Conservation (phyloP, 1,140 invertebrate genomes). For the Formica selysi region DNA sequence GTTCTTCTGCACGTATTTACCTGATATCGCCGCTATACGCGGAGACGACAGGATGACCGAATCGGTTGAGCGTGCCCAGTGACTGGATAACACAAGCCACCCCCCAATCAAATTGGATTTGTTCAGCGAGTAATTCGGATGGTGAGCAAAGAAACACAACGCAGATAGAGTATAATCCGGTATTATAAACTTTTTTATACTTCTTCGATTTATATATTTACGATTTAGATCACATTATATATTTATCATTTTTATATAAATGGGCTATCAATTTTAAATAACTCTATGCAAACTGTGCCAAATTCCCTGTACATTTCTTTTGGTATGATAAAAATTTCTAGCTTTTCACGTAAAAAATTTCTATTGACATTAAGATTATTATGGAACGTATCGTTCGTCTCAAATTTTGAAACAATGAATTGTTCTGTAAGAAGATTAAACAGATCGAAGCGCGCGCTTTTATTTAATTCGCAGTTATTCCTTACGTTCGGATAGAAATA, state of each 20-base stretch:
- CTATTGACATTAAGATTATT: background rate
- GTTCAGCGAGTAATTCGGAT: conserved; percentile 49
- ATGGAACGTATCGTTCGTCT: background rate
- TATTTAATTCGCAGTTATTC: conserved; percentile 22
- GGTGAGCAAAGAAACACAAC: conserved; percentile 33
- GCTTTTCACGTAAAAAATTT: background rate
- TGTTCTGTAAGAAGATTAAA: background rate
- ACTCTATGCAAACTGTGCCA: background rate
- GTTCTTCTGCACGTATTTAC: conserved; percentile 61
- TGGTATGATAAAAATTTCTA: background rate
- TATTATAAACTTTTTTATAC: background rate
- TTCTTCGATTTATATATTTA: conserved; percentile 11
- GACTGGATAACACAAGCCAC: conserved; percentile 44
- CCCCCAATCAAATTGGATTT: conserved; percentile 56
- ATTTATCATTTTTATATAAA: conserved; percentile 27
- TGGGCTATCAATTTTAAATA: background rate
- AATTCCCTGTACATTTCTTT: background rate
- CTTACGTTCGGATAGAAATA: background rate
- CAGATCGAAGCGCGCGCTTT: background rate
- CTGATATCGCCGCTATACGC: conserved; percentile 41
- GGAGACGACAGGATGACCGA: conserved; percentile 48
- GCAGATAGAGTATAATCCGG: conserved; percentile 26
- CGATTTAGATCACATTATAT: background rate
- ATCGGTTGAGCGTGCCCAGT: conserved; percentile 41
- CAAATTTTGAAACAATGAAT: background rate